Conservation (phyloP, 1,140 invertebrate species). For the Zeugodacus cucurbitae region DNA sequence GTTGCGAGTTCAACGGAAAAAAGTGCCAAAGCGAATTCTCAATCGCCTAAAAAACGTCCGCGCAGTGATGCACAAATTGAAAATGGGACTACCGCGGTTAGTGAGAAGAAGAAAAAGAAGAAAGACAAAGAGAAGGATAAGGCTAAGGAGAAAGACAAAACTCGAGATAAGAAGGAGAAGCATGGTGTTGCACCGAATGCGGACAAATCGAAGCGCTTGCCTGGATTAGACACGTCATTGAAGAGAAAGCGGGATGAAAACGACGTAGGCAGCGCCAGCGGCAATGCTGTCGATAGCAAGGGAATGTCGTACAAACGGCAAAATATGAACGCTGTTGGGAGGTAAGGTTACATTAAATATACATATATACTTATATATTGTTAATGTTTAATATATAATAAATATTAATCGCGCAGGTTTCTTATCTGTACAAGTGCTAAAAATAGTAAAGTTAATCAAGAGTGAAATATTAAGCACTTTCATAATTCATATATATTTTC, state of each 20-base stretch:
- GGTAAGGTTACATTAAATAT: not conserved
- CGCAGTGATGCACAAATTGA: conserved; percentile 24
- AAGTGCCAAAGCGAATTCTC: conserved; percentile 43
- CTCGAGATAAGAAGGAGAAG: conserved; percentile 15
- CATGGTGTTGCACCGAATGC: conserved; percentile 42
- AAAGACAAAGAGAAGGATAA: conserved; percentile 50
- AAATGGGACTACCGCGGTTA: conserved; percentile 41
- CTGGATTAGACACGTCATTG: conserved; percentile 47
- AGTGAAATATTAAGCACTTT: no score
- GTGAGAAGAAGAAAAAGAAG: conserved; percentile 56
- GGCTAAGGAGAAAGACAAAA: conserved; percentile 28
- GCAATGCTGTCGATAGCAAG: not conserved
- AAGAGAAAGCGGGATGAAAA: conserved; percentile 65
- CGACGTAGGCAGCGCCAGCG: conserved; percentile 45
- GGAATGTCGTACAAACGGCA: conserved; percentile 55
- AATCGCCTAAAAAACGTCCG: not conserved
- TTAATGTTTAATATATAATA: no score
- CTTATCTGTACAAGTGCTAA: no score
- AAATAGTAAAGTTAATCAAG: not conserved
- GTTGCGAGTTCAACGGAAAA: conserved; percentile 29
- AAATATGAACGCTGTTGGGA: conserved; percentile 51
- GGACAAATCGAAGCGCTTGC: conserved; percentile 62
- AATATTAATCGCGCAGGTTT: no score
- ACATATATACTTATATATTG: no score
- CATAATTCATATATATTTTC: not conserved